phyloP scores from a whole-genome alignment of 2,113 vertebrate genomes.

The Pseudorectes ferrugineus region DNA sequence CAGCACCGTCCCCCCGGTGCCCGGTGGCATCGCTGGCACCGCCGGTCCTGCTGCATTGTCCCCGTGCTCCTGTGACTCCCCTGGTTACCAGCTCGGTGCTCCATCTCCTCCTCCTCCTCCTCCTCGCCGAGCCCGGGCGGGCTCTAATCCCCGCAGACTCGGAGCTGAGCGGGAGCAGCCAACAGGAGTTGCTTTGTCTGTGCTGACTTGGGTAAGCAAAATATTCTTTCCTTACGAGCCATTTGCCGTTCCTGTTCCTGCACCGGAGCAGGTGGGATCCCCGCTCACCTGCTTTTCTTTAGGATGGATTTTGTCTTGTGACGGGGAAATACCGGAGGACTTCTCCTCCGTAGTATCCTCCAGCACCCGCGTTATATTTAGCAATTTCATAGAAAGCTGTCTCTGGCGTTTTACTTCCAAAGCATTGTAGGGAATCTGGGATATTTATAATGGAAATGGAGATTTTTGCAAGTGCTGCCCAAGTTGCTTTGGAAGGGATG shows the following conservation, averaged over 20 bases:
- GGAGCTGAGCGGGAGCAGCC: slow-evolving; percentile 46
- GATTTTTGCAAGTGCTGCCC: neutral
- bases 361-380: neutral
- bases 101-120: slow-evolving; percentile 66
- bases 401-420: neutral
- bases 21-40: accelerated
- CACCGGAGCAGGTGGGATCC: neutral
- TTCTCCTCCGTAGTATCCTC: neutral
- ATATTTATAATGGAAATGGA: neutral
- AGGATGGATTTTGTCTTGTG: accelerated
- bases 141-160: slow-evolving; percentile 66
- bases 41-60: accelerated
- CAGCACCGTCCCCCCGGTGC: accelerated
- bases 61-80: neutral
- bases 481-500: neutral
- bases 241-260: neutral
- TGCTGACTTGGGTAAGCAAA: slow-evolving; percentile 66
- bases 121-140: neutral
- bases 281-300: neutral
- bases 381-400: neutral
- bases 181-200: slow-evolving; percentile 23
- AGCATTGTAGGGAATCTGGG: neutral
- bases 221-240: neutral
- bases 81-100: slow-evolving; percentile 56
- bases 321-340: neutral